Evolutionary conservation across 2,797 vertebrate genomes (phyloP).

Genomic region (Allobates femoralis): DNA sequence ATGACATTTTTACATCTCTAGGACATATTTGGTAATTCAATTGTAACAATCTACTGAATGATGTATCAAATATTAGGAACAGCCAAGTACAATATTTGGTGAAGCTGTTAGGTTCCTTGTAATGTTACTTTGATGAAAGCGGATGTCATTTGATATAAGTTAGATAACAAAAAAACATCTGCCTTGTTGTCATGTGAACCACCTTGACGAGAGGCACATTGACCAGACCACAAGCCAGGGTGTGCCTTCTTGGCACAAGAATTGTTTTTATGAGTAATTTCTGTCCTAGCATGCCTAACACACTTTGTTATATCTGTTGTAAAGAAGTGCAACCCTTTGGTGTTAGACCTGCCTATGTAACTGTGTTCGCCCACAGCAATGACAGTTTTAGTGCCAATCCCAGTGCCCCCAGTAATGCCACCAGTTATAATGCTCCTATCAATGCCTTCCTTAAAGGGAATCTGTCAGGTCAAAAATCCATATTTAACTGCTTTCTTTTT

Average conservation of each 20-base stretch:
- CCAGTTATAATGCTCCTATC: too few species aligned
- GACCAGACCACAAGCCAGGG: constrained; percentile 34
- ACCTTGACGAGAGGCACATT: constrained; percentile 26
- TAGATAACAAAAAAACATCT: background rate
- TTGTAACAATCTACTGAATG: too few species aligned
- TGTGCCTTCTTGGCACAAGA: constrained; percentile 10
- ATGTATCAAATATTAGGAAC: too few species aligned
- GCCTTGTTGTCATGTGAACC: constrained; percentile 17
- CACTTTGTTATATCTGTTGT: background rate
- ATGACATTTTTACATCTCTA: too few species aligned
- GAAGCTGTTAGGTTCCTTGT: background rate
- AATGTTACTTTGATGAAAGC: background rate
- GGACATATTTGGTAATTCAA: too few species aligned
- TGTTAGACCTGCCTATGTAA: too few species aligned
- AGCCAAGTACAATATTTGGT: background rate
- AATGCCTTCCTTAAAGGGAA: background rate
- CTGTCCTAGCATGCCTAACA: background rate
- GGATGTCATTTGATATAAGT: constrained; percentile 1
- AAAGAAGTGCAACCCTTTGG: background rate
- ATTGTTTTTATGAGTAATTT: background rate
- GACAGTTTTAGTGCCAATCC: background rate
- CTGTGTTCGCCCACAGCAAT: background rate
- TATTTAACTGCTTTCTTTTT: too few species aligned
- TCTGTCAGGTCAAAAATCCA: too few species aligned
- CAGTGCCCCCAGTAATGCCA: background rate